Evolutionary conservation across 2,797 vertebrate species (phyloP), one percentile per base, ranked within the genome.

Genomic region (Aotus griseimembra): DNA sequence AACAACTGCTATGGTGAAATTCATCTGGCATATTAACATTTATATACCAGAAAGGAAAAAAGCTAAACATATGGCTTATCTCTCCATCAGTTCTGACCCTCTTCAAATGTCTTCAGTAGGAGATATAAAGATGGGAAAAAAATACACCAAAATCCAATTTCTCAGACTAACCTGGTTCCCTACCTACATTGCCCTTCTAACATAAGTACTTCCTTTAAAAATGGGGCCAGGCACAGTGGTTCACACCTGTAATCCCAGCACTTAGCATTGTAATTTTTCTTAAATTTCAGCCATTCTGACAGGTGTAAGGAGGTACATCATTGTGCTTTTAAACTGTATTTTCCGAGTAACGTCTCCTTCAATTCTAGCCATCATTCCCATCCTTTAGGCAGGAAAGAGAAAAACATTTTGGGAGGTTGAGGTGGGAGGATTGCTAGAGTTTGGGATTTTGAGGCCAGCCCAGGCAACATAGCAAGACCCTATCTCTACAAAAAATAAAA

Each of bases 101-200:
- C 83, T 95, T 82, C 82, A 90, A 94, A 92, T 90, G 52, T 58
- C 85, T 94, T 93, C 55, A 93, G 24, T 44, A 93, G 36, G 64
- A 75, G 44, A 52, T 48, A 83, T 10, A 64, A 75, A 86, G n/a
- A 79, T 70, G 30, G 55, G 33, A 87, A 85, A 90, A 57, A 82
- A 77, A 61, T 12, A 77, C 17, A 82, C 36, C 24, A 36, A 95
- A 94, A 76, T 50, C 50, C 85, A 86, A 30, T 17, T 76, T 85
- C 39, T 94, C 19, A 36, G 36, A 70, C 57, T 41, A 61, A 72
- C 36, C 8, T 70, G 8, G 8, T 61, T 44, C 41, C 33, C 7
- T n/a, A 2, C 0, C 7, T n/a, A 2, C 0, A 11, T n/a, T 57
- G 39, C 22, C 79, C 89, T 92, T 46, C 76, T 79, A 76, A 61